These are phyloP conservation scores for Leptobrachium ailaonicum DNA, from an alignment of 2,113 vertebrate genomes.

Conservation along the genomic window DNA sequence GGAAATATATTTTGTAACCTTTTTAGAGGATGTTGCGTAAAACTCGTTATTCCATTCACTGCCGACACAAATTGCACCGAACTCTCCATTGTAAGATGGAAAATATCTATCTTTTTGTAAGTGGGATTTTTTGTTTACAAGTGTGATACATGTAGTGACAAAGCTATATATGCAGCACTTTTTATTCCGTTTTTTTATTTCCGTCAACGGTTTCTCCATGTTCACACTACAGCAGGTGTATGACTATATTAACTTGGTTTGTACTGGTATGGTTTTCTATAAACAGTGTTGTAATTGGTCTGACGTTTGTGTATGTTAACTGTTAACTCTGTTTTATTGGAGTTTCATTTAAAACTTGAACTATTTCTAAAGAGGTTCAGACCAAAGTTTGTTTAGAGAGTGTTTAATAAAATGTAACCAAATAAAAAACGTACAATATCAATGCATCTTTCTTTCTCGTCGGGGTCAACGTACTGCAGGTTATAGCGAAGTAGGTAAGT, in stretches of 20 bases:
- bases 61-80: not conserved
- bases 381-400: constrained; percentile 18
- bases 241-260: constrained; percentile 10
- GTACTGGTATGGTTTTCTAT: constrained; percentile 19
- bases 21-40: too few species aligned
- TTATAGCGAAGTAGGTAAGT: too few species aligned
- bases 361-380: constrained; percentile 16
- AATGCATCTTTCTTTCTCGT: too few species aligned
- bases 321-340: not conserved
- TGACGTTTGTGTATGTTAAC: constrained; percentile 8
- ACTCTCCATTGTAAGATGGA: not conserved
- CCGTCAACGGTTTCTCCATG: not conserved
- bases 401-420: constrained; percentile 19
- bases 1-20: too few species aligned
- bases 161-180: constrained; percentile 17
- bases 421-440: not conserved
- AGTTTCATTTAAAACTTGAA: constrained; percentile 9
- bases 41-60: not conserved
- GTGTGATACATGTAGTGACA: not conserved
- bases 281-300: constrained; percentile 2
- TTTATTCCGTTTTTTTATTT: not conserved
- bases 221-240: not conserved
- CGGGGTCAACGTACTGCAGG: too few species aligned
- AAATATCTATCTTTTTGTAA: too few species aligned
- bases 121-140: not conserved